Conservation (phyloP, 1,140 invertebrate genomes). For the Sarcophaga bullata region DNA sequence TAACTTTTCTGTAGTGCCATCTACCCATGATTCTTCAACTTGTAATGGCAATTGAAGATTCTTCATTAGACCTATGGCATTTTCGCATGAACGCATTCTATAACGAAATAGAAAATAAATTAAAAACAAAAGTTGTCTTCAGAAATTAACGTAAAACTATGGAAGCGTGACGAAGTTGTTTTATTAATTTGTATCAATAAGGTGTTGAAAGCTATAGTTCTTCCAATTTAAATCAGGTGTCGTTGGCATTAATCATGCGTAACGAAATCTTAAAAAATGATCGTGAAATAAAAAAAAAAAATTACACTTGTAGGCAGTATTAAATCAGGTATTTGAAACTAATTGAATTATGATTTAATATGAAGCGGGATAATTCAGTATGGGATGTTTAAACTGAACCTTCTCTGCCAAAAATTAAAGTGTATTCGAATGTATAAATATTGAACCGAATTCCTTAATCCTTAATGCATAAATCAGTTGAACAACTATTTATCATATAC, state of each 20-base stretch:
- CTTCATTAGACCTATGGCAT: slow-evolving; percentile 84
- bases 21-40: slow-evolving; percentile 88
- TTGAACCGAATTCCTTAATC: too few relatives aligned
- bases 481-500: too few relatives aligned
- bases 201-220: not conserved
- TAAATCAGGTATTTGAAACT: too few relatives aligned
- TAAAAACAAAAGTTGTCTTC: not conserved
- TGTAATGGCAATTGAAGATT: slow-evolving; percentile 88
- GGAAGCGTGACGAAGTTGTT: not conserved
- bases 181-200: not conserved
- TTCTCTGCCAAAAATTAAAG: too few relatives aligned
- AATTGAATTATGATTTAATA: too few relatives aligned
- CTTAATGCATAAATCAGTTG: too few relatives aligned
- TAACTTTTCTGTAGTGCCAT: slow-evolving; percentile 71
- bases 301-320: too few relatives aligned
- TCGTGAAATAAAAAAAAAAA: too few relatives aligned
- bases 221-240: not conserved
- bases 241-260: not conserved
- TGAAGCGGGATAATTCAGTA: too few relatives aligned
- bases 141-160: not conserved
- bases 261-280: not conserved
- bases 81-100: slow-evolving; percentile 86
- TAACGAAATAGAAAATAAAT: slow-evolving; percentile 49
- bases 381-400: too few relatives aligned
- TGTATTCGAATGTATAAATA: too few relatives aligned